Evolutionary conservation across 1,140 invertebrate genomes (phyloP).

Genomic region (Musca domestica): DNA sequence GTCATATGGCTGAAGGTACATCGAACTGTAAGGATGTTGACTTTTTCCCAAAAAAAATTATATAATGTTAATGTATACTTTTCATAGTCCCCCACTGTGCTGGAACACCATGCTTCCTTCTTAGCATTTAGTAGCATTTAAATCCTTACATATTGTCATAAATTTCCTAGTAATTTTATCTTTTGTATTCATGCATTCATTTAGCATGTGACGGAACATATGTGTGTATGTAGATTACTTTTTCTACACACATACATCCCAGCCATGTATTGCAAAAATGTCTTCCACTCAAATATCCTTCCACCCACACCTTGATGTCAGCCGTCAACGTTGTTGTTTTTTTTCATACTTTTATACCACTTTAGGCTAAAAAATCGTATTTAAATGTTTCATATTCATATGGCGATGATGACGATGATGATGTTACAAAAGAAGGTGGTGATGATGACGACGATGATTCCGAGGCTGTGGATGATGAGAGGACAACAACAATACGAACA

Average conservation of each 20-base stretch:
- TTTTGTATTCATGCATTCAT: slow-evolving; percentile 6
- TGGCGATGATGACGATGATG: not conserved
- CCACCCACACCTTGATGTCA: too few species aligned
- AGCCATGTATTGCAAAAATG: too few species aligned
- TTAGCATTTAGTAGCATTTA: slow-evolving; percentile 8
- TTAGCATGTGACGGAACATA: too few species aligned
- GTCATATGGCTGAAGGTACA: too few species aligned
- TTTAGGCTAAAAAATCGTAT: slow-evolving; percentile 24
- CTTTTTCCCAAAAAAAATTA: too few species aligned
- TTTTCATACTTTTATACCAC: not conserved
- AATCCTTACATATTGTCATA: slow-evolving; percentile 14
- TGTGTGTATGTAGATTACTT: not conserved
- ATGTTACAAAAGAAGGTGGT: not conserved
- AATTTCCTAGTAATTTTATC: slow-evolving; percentile 9
- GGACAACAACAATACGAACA: not conserved
- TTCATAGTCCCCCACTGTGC: not conserved
- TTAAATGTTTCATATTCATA: slow-evolving; percentile 26
- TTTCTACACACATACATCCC: not conserved
- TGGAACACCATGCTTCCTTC: not conserved
- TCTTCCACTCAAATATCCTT: too few species aligned
- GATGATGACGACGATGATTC: too few species aligned
- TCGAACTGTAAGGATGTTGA: too few species aligned
- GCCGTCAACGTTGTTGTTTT: too few species aligned
- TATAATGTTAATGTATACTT: too few species aligned
- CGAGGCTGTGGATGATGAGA: not conserved